Conservation (phyloP, 2,113 vertebrate species). For the Girardinichthys multiradiatus region DNA sequence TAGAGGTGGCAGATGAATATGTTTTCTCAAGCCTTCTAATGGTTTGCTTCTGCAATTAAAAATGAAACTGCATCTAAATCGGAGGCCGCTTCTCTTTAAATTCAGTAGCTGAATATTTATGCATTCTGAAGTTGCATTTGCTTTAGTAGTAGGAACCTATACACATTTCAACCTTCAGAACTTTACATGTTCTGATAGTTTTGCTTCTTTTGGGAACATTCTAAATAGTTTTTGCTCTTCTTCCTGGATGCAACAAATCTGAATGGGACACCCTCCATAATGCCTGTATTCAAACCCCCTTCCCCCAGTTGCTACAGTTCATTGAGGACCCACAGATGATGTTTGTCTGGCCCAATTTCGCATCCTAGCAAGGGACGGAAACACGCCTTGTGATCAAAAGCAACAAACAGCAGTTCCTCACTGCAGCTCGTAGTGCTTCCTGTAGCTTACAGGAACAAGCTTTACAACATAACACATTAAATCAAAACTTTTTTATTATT, state of each 20-base stretch:
- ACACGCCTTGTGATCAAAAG: conserved; percentile 15
- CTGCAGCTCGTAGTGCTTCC: conserved; percentile 26
- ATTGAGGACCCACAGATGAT: too few relatives aligned
- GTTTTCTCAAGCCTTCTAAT: neutral
- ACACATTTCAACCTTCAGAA: neutral
- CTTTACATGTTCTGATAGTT: neutral
- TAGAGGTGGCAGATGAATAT: conserved; percentile 23
- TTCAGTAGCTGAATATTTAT: neutral
- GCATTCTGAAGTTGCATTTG: neutral
- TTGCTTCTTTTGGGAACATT: too few relatives aligned
- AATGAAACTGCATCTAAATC: neutral
- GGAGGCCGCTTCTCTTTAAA: neutral
- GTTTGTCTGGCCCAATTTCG: conserved; percentile 21
- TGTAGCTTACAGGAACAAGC: conserved; percentile 9
- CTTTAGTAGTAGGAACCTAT: neutral
- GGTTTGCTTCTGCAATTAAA: neutral
- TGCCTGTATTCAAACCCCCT: conserved; percentile 35
- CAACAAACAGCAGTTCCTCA: conserved; percentile 10
- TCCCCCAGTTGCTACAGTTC: too few relatives aligned
- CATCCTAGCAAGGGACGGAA: conserved; percentile 4
- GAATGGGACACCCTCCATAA: neutral
- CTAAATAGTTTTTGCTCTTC: neutral
- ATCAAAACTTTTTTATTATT: conserved; percentile 63
- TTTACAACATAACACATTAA: conserved; percentile 42
- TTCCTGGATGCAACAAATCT: neutral